Conservation (phyloP, 2,888 invertebrate genomes). For the Apoda limacodes region DNA sequence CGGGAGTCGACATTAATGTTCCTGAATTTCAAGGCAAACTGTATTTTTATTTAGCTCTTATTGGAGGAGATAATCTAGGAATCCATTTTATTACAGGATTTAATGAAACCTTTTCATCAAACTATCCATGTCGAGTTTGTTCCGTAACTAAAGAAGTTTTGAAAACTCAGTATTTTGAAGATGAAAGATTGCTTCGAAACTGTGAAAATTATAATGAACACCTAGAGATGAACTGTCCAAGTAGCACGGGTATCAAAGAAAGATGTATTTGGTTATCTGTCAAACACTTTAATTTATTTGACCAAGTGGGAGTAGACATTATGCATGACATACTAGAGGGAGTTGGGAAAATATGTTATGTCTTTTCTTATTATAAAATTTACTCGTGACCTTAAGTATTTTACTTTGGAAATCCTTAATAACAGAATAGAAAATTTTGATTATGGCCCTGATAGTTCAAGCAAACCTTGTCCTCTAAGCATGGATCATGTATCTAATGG, state of each 20-base stretch:
- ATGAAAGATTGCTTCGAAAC: neutral
- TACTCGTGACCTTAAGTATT: neutral
- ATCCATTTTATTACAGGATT: neutral
- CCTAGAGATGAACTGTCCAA: neutral
- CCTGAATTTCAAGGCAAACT: constrained; percentile 7
- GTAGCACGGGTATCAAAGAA: constrained; percentile 14
- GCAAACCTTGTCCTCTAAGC: neutral
- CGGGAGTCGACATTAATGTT: constrained; percentile 2
- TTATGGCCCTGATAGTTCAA: constrained; percentile 5
- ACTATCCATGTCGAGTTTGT: constrained; percentile 18
- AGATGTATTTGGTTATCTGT: constrained; percentile 12
- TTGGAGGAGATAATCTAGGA: constrained; percentile 17
- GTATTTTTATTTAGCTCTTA: constrained; percentile 7
- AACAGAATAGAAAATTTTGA: constrained; percentile 1
- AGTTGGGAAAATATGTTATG: constrained; percentile 5
- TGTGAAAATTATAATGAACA: neutral
- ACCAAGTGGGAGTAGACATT: constrained; percentile 11
- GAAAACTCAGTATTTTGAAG: neutral
- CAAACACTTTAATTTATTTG: constrained; percentile 8
- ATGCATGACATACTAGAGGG: constrained; percentile 9
- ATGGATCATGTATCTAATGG: neutral
- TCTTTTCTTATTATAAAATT: constrained; percentile 1
- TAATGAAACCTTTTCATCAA: constrained; percentile 1
- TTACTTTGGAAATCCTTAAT: constrained; percentile 7
- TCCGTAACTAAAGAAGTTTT: constrained; percentile 9